Conservation (phyloP, 1,140 invertebrate genomes). For the Glossosoma conforme region DNA sequence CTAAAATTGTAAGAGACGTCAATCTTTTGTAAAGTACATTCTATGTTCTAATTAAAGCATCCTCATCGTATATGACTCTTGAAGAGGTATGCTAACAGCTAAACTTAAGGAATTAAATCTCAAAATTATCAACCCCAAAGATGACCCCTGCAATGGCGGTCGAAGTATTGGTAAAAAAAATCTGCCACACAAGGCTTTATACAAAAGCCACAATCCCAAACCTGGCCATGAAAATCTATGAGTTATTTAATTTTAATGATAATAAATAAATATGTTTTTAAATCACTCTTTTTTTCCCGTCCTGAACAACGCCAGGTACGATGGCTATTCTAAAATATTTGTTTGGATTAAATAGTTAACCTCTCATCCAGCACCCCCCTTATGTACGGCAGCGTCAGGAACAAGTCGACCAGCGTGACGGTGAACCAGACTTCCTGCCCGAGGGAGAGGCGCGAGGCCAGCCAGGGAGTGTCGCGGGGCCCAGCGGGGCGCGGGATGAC, state of each 20-base stretch:
- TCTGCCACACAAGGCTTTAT: too few relatives aligned
- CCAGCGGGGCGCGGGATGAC: conserved; percentile 54
- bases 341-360: conserved; percentile 35
- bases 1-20: too few relatives aligned
- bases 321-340: not conserved
- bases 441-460: conserved; percentile 49
- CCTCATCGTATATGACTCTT: too few relatives aligned
- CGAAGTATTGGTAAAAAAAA: too few relatives aligned
- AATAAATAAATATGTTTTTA: not conserved
- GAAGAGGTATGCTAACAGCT: too few relatives aligned
- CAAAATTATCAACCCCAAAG: too few relatives aligned
- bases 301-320: not conserved
- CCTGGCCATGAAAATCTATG: too few relatives aligned
- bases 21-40: too few relatives aligned
- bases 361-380: conserved; percentile 49
- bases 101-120: too few relatives aligned
- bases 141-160: too few relatives aligned
- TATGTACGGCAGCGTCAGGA: conserved; percentile 54
- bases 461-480: conserved; percentile 50
- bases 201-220: too few relatives aligned
- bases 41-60: too few relatives aligned
- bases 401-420: conserved; percentile 51
- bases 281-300: not conserved
- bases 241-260: not conserved
- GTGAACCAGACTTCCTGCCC: conserved; percentile 56